phyloP scores from a whole-genome alignment of 2,888 invertebrate species.

The Lysandra coridon region DNA sequence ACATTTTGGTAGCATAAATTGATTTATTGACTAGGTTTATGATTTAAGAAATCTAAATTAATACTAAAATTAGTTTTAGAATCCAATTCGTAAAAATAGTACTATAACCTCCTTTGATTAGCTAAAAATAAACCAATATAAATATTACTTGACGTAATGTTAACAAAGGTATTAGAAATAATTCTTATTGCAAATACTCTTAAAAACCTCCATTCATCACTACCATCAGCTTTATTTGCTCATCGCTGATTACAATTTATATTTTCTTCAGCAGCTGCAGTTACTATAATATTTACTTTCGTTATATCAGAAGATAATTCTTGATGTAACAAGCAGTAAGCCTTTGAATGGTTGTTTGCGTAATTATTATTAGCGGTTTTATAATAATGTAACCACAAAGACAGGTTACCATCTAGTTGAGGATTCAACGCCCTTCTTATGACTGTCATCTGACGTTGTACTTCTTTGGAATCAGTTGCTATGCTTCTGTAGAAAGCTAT shows the following conservation, averaged over 20 bases:
- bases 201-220: background rate
- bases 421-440: conserved; percentile 22
- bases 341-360: background rate
- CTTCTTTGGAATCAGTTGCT: conserved; percentile 18
- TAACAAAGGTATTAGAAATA: conserved; percentile 8
- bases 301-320: background rate
- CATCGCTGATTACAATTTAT: background rate
- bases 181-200: conserved; percentile 7
- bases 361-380: background rate
- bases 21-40: too few relatives aligned
- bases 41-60: too few relatives aligned
- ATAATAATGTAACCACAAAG: background rate
- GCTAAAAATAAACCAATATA: background rate
- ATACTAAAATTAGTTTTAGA: background rate
- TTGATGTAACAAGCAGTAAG: background rate
- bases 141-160: conserved; percentile 4
- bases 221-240: background rate
- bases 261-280: background rate
- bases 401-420: conserved; percentile 17
- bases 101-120: background rate
- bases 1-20: too few relatives aligned
- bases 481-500: conserved; percentile 28
- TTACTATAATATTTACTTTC: background rate
- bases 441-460: conserved; percentile 22
- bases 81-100: background rate